A percentile compares a stretch with the other conserved stretches of the same genome.
These are phyloP conservation scores for Campoletis sonorensis DNA, from an alignment of 1,140 invertebrate genomes.

Conservation along the genomic window DNA sequence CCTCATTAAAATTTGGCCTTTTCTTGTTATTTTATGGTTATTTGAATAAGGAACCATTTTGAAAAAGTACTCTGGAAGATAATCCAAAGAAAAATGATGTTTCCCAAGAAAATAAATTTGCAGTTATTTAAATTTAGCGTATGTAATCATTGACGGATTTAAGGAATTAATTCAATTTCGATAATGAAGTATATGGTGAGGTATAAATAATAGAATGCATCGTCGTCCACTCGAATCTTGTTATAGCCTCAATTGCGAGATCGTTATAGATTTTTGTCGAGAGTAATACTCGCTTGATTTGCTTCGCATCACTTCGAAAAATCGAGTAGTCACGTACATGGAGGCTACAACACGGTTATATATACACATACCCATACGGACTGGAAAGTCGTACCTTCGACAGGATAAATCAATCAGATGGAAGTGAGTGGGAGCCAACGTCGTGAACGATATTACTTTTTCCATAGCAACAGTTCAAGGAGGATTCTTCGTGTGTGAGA, in stretches of 20 bases:
- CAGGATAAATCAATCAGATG: constrained; percentile 46
- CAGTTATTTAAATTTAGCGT: too few species aligned
- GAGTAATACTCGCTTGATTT: constrained; percentile 11
- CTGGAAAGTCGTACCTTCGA: neutral
- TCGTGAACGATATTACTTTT: constrained; percentile 47
- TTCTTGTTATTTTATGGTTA: too few species aligned
- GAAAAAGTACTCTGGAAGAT: too few species aligned
- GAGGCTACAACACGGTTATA: neutral
- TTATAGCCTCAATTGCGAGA: neutral
- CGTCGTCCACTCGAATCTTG: neutral
- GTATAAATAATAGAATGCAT: neutral
- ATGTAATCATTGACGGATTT: too few species aligned
- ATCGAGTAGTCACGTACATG: neutral
- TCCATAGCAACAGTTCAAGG: constrained; percentile 47
- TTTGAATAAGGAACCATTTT: too few species aligned
- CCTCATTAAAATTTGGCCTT: too few species aligned
- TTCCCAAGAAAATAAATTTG: too few species aligned
- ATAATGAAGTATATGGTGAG: neutral
- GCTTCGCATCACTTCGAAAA: neutral
- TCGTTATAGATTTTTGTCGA: constrained; percentile 13
- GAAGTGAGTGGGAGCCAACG: constrained; percentile 41
- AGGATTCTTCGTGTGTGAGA: neutral
- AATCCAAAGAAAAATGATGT: too few species aligned
- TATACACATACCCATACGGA: neutral
- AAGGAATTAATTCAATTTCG: too few species aligned